Evolutionary conservation across 2,113 vertebrate genomes (phyloP), one percentile per base, ranked within the genome.

Genomic region (Ictidomys tridecemlineatus): DNA sequence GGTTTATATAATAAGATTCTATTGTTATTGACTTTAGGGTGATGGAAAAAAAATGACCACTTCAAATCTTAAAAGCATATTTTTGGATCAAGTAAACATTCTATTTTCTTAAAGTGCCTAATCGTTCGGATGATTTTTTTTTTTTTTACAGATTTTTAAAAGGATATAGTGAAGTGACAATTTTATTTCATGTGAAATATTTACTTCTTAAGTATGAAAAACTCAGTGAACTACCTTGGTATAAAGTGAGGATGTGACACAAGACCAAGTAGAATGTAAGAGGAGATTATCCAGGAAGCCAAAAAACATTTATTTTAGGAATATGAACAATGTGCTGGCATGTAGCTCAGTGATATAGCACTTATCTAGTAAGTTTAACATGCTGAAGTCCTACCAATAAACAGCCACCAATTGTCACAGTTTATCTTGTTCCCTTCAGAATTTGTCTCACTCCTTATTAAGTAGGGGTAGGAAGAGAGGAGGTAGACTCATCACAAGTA

Each of bases 21-120:
- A 94, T 97, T 96, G 91, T 94, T 96, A 91, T 73, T 98, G 92
- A 95, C 65, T 98, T 97, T 97, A 96, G 72, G 24, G 42, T 61
- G 22, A 83, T 65, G n/a, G 80, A 67, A 82, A 45, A 45, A 51
- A 79, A 96, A 95, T 51, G 56, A 63, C 39, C 67, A 85, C 16
- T 17, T 95, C 39, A 85, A 93, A 94, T 83, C 30, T 76, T 84
- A 91, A 24, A 97, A 93, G 89, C 70, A 37, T 77, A 94, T 77
- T 96, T 94, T 95, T 61, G 26, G 26, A 89, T 89, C 14, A 28
- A 88, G 4, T 76, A 82, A 95, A 20, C n/a, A 58, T 28, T 37
- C 7, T 61, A 56, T 78, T 93, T 84, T 80, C 56, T 90, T 89
- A 95, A 94, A 94, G 37, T 94, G 18, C 7, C 30, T 7, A 45